These are phyloP conservation scores for Parelbella ahira DNA, from an alignment of 2,888 invertebrate genomes.

Conservation along the genomic window DNA sequence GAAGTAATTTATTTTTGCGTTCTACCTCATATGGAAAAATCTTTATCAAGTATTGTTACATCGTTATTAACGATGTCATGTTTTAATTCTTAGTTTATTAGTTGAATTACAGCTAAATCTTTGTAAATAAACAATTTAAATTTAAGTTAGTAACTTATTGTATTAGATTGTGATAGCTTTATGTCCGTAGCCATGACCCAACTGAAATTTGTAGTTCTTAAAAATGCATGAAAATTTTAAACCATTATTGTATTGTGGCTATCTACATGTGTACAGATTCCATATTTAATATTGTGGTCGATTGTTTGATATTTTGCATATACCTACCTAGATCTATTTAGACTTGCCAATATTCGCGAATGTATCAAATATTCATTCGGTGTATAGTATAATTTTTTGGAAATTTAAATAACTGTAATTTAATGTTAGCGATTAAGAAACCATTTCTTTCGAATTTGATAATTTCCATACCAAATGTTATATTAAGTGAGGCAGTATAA, in stretches of 20 bases:
- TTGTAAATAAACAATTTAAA: conserved; percentile 34
- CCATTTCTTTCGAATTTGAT: conserved; percentile 25
- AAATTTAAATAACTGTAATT: conserved; percentile 30
- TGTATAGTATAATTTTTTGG: conserved; percentile 26
- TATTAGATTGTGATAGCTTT: conserved; percentile 72
- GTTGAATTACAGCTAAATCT: conserved; percentile 25
- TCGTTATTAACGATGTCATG: conserved; percentile 13
- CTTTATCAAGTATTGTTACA: conserved; percentile 35
- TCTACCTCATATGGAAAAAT: conserved; percentile 66
- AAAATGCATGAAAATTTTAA: conserved; percentile 24
- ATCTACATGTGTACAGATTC: conserved; percentile 45
- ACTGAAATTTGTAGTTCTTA: conserved; percentile 31
- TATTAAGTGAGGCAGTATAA: conserved; percentile 25
- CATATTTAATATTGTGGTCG: conserved; percentile 33
- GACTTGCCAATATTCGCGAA: conserved; percentile 37
- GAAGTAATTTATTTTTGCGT: conserved; percentile 55
- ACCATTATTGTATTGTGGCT: conserved; percentile 27
- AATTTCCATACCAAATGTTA: conserved; percentile 35
- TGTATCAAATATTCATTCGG: conserved; percentile 28
- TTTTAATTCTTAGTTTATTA: conserved; percentile 17
- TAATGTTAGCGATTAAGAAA: conserved; percentile 28
- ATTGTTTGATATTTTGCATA: conserved; percentile 8
- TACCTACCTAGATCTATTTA: conserved; percentile 31
- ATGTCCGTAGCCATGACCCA: conserved; percentile 41
- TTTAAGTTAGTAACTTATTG: conserved; percentile 62